These are phyloP conservation scores for Onychomys leucogaster DNA, from an alignment of 2,797 vertebrate genomes.

Conservation along the genomic window DNA sequence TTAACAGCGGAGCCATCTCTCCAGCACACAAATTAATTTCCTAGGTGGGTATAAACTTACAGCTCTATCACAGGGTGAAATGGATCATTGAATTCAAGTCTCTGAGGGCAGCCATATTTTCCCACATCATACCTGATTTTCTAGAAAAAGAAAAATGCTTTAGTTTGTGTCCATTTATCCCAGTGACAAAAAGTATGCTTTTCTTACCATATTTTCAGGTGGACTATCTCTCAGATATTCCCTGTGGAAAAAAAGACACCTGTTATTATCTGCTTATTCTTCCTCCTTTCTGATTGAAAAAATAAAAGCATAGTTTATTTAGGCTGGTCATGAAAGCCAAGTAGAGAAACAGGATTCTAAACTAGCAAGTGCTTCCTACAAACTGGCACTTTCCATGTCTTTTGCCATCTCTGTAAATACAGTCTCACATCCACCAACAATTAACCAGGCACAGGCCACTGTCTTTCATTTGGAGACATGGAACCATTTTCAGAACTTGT, in stretches of 20 bases:
- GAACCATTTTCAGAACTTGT: background rate
- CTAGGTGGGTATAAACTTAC: constrained; percentile 74
- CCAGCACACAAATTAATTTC: background rate
- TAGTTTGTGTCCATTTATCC: background rate
- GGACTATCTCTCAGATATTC: constrained; percentile 50
- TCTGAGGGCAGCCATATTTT: constrained; percentile 71
- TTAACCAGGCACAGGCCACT: background rate
- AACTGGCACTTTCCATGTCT: background rate
- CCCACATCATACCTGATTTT: constrained; percentile 55
- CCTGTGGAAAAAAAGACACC: constrained; percentile 64
- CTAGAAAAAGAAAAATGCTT: constrained; percentile 72
- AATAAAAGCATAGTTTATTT: background rate
- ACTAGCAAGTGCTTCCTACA: background rate
- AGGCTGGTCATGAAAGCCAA: background rate
- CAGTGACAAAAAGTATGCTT: background rate
- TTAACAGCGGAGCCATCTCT: background rate
- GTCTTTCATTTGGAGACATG: background rate
- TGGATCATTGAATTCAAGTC: background rate
- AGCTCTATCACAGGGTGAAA: constrained; percentile 77
- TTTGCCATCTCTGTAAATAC: background rate
- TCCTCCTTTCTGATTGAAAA: constrained; percentile 57
- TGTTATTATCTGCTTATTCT: constrained; percentile 46
- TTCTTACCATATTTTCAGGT: constrained; percentile 75
- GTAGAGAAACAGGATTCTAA: background rate
- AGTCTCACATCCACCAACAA: background rate